Conservation (phyloP, 2,797 vertebrate species). For the Pseudomugil gertrudae region DNA sequence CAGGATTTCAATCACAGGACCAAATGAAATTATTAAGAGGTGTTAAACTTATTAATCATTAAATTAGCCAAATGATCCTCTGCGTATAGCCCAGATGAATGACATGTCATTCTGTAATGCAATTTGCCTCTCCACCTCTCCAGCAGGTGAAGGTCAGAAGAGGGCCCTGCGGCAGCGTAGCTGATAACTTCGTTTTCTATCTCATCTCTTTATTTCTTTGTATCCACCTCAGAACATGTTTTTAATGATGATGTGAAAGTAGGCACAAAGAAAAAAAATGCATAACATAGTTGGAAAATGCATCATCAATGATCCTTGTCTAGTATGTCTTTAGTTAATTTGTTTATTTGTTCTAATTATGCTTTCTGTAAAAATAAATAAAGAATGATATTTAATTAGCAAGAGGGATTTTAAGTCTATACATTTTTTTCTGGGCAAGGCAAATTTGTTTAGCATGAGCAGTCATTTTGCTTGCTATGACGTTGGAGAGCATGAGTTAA, state of each 20-base stretch:
- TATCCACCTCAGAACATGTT: slow-evolving; percentile 16
- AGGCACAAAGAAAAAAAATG: neutral
- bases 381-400: too few relatives aligned
- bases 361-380: too few relatives aligned
- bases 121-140: slow-evolving; percentile 92
- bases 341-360: too few relatives aligned
- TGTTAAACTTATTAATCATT: slow-evolving; percentile 99
- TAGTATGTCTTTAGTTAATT: too few relatives aligned
- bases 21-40: slow-evolving; percentile 99
- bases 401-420: too few relatives aligned
- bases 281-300: too few relatives aligned
- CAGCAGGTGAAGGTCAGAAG: slow-evolving; percentile 93
- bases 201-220: slow-evolving; percentile 23
- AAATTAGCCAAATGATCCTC: slow-evolving; percentile 99
- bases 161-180: slow-evolving; percentile 82
- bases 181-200: slow-evolving; percentile 72
- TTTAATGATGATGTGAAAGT: neutral
- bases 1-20: slow-evolving; percentile 94
- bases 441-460: too few relatives aligned
- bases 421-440: too few relatives aligned
- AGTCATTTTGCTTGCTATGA: too few relatives aligned
- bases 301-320: too few relatives aligned
- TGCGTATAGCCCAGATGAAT: slow-evolving; percentile 93
- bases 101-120: slow-evolving; percentile 94
- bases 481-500: too few relatives aligned